phyloP scores from a whole-genome alignment of 2,113 vertebrate species.

The Cettia cetti region DNA sequence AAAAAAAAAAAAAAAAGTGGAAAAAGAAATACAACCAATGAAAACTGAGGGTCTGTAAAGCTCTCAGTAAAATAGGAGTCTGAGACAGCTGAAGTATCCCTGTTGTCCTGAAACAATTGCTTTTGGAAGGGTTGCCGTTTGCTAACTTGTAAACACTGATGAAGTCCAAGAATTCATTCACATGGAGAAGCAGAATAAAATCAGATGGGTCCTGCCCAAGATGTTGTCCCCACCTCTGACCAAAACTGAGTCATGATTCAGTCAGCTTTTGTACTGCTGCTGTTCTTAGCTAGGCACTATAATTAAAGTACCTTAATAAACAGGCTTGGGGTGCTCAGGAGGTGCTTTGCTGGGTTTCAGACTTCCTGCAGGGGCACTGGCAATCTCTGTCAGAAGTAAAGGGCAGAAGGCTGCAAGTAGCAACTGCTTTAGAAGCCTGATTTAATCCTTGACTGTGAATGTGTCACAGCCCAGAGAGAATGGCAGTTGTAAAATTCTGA shows the following conservation, averaged over 20 bases:
- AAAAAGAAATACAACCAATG: not conserved
- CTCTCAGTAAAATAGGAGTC: not conserved
- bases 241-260: not conserved
- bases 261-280: not conserved
- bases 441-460: not conserved
- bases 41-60: not conserved
- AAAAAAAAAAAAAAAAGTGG: not conserved
- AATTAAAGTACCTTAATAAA: not conserved
- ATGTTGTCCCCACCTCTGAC: not conserved
- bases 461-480: not conserved
- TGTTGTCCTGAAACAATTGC: not conserved
- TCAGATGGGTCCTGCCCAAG: not conserved
- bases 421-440: not conserved
- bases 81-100: not conserved
- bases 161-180: not conserved
- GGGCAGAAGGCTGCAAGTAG: not conserved
- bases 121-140: not conserved
- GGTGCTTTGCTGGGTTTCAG: not conserved
- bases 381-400: not conserved
- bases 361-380: not conserved
- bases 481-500: slow-evolving; percentile 1
- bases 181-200: not conserved
- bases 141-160: not conserved
- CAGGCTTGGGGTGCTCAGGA: not conserved
- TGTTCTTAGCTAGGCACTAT: not conserved